phyloP scores from a whole-genome alignment of 2,113 vertebrate genomes.

The Mustelus asterias region DNA sequence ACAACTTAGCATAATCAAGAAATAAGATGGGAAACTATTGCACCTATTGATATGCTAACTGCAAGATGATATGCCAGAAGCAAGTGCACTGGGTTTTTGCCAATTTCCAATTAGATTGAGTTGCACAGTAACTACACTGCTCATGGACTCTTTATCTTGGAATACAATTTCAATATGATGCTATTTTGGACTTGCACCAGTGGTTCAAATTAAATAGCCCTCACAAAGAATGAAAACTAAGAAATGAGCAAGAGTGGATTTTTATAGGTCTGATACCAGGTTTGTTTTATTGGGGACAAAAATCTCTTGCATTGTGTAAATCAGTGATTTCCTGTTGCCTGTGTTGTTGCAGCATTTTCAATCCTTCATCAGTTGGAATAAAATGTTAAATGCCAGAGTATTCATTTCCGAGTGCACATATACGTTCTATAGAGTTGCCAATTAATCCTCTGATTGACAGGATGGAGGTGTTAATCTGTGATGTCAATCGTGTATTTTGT shows the following conservation, averaged over 20 bases:
- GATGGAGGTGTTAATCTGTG: not conserved
- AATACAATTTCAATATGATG: not conserved
- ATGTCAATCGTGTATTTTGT: not conserved
- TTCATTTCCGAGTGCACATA: not conserved
- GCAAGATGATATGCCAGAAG: not conserved
- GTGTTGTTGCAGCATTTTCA: not conserved
- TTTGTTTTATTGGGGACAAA: not conserved
- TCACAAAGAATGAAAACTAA: not conserved
- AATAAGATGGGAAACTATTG: slow-evolving; percentile 7
- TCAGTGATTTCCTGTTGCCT: not conserved
- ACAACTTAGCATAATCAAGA: slow-evolving; percentile 12
- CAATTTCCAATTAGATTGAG: not conserved
- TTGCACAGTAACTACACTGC: not conserved
- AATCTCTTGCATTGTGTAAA: no score
- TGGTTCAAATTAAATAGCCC: not conserved
- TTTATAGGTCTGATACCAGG: not conserved
- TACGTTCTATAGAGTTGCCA: not conserved
- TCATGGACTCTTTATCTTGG: not conserved
- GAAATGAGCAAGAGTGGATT: not conserved
- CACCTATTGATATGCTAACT: not conserved
- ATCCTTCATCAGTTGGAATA: not conserved
- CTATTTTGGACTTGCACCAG: not conserved
- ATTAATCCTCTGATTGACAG: not conserved
- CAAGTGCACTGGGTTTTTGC: not conserved
- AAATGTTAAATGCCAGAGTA: not conserved